Percentiles rank a stretch among this genome's conserved stretches.
phyloP scores from a whole-genome alignment of 2,888 invertebrate species.

The Cenopis cana region DNA sequence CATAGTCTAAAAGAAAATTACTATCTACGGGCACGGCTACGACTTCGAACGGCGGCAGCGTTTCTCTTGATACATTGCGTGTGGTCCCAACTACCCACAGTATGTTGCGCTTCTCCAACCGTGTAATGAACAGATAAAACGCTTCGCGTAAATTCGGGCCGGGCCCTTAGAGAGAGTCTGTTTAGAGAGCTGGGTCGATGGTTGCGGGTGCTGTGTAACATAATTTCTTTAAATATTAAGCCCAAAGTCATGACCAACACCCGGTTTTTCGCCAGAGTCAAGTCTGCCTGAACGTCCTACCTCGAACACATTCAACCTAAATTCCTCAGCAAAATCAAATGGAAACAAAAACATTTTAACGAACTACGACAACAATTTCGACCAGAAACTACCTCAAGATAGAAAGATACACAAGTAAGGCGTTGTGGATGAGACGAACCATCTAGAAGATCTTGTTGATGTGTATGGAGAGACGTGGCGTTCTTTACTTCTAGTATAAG shows the following conservation, averaged over 20 bases:
- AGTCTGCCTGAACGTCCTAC: conserved; percentile 19
- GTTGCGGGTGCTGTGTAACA: no score
- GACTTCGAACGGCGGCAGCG: no score
- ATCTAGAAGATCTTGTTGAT: conserved; percentile 66
- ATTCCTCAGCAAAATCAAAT: conserved; percentile 56
- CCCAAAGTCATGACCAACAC: background rate
- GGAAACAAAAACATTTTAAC: conserved; percentile 54
- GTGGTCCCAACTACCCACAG: no score
- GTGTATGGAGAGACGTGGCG: conserved; percentile 50
- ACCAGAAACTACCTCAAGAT: conserved; percentile 79
- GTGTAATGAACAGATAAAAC: no score
- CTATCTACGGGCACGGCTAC: no score
- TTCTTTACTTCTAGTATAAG: no score
- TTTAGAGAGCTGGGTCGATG: no score
- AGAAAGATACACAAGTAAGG: conserved; percentile 85
- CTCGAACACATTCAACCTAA: conserved; percentile 45
- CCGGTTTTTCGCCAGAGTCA: background rate
- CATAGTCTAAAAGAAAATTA: no score
- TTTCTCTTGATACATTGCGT: no score
- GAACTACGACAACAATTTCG: conserved; percentile 73
- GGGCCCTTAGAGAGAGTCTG: no score
- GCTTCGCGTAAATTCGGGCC: no score
- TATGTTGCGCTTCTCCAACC: no score
- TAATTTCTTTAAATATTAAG: background rate
- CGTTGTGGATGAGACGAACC: conserved; percentile 77